Conservation (phyloP, 2,888 invertebrate species). For the Cataglyphis rosenhaueri region DNA sequence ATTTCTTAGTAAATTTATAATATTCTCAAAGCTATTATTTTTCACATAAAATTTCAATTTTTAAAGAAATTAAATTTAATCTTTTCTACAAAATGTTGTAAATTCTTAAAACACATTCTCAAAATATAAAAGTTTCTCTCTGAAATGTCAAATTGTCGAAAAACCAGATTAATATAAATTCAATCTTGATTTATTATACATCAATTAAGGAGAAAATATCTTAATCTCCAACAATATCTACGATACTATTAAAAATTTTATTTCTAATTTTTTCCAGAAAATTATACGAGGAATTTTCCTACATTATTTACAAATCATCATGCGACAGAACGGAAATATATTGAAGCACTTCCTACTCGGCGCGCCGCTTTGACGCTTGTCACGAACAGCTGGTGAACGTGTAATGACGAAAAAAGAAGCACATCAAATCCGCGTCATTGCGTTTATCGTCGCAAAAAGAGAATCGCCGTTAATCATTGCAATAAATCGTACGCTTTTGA, state of each 20-base stretch:
- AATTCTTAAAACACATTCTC: neutral
- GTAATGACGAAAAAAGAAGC: conserved; percentile 3
- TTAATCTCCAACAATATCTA: neutral
- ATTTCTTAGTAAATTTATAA: neutral
- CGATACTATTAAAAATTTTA: neutral
- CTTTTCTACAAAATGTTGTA: neutral
- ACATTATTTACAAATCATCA: conserved; percentile 12
- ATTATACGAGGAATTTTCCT: neutral
- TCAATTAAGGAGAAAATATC: neutral
- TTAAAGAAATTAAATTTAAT: neutral
- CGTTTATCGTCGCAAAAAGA: conserved; percentile 20
- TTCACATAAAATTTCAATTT: neutral
- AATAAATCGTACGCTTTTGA: conserved; percentile 18
- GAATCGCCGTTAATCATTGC: neutral
- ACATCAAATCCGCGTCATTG: neutral
- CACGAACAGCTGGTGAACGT: conserved; percentile 27
- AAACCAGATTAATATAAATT: neutral
- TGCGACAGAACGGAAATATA: neutral
- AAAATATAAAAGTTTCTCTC: neutral
- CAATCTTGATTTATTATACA: neutral
- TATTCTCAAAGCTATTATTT: neutral
- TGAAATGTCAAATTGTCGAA: neutral
- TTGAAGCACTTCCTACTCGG: neutral
- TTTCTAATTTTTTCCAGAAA: neutral
- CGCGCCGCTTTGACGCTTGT: neutral